Evolutionary conservation across 1,140 invertebrate genomes (phyloP).

Genomic region (Sesamia nonagrioides): DNA sequence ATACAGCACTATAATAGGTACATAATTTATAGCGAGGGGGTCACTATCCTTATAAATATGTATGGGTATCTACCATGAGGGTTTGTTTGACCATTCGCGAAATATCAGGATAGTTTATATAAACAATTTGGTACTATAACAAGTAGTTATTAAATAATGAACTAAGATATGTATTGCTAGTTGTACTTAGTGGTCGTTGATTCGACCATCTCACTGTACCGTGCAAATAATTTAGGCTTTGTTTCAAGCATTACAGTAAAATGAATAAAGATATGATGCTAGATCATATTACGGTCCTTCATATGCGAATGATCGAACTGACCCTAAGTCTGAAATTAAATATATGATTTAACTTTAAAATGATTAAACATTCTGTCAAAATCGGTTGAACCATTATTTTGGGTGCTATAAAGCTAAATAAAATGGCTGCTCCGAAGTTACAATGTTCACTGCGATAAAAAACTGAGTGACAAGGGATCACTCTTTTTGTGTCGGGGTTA

Average conservation of each 20-base stretch:
- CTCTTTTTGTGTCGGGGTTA: neutral
- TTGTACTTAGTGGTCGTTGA: no score
- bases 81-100: constrained; percentile 9
- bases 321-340: no score
- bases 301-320: neutral
- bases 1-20: constrained; percentile 11
- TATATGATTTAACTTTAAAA: no score
- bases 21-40: constrained; percentile 5
- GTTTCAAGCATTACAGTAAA: no score
- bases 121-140: neutral
- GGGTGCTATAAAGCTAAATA: neutral
- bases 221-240: no score
- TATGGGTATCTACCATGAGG: constrained; percentile 11
- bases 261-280: no score
- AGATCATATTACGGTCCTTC: neutral
- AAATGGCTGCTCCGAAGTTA: neutral
- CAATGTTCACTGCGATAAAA: neutral
- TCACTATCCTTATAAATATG: neutral
- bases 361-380: no score
- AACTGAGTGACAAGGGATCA: neutral
- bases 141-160: no score
- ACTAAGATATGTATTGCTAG: no score
- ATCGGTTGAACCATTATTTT: no score
- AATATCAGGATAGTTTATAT: neutral
- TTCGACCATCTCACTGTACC: no score